A percentile compares a stretch with the other conserved stretches of the same genome.
Conservation (phyloP, 2,888 invertebrate genomes). For the Tachina grossa region DNA sequence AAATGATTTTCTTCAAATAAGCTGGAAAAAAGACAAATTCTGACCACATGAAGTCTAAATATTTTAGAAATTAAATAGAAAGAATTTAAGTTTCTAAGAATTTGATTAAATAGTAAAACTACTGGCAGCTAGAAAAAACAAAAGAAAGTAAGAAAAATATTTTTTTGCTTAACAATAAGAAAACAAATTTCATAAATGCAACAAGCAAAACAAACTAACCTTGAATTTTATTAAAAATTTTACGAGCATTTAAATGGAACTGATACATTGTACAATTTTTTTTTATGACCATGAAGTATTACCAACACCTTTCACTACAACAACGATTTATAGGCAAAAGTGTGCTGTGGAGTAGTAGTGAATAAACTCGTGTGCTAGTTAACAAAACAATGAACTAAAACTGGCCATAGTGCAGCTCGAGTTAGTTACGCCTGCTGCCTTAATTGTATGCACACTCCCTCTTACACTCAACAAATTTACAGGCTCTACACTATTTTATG, state of each 20-base stretch:
- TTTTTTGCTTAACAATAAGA: background rate
- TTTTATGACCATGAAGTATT: constrained; percentile 54
- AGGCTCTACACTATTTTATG: constrained; percentile 35
- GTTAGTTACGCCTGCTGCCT: constrained; percentile 57
- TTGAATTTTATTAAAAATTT: constrained; percentile 24
- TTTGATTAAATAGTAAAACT: constrained; percentile 18
- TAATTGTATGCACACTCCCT: background rate
- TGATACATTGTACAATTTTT: background rate
- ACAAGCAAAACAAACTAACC: constrained; percentile 28
- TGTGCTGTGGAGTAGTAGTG: constrained; percentile 40
- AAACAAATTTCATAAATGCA: background rate
- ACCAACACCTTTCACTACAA: constrained; percentile 6
- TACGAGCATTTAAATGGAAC: constrained; percentile 32
- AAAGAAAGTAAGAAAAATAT: constrained; percentile 1
- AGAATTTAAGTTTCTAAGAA: constrained; percentile 39
- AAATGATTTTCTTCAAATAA: constrained; percentile 22
- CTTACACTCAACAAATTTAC: background rate
- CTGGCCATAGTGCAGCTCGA: background rate
- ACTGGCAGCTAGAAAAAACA: constrained; percentile 27
- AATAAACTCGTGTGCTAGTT: constrained; percentile 18
- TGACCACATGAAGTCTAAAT: constrained; percentile 68
- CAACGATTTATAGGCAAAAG: background rate
- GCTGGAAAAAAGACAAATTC: constrained; percentile 21
- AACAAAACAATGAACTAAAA: background rate
- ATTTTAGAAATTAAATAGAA: constrained; percentile 21